These are phyloP conservation scores for Amiota communis DNA, from an alignment of 2,888 invertebrate species.

Conservation along the genomic window DNA sequence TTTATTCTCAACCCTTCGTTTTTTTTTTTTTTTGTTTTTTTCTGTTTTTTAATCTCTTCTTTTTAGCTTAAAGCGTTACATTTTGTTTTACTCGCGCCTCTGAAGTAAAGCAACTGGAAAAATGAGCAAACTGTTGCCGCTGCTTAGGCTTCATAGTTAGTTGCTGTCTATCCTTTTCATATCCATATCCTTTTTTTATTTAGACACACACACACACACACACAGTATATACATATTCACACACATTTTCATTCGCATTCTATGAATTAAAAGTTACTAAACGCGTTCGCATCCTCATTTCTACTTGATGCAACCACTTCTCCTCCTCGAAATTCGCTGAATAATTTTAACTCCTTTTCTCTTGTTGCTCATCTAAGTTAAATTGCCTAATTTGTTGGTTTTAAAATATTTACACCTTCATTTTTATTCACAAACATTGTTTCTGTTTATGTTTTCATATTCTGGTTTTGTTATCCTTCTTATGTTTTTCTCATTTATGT, in stretches of 20 bases:
- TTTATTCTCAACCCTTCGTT: too few relatives aligned
- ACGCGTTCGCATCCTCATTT: constrained; percentile 3
- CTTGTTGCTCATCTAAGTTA: constrained; percentile 49
- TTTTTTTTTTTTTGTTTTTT: too few relatives aligned
- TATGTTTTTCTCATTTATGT: constrained; percentile 39
- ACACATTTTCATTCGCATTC: too few relatives aligned
- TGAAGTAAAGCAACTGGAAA: background rate
- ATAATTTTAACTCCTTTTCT: background rate
- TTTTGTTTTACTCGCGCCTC: background rate
- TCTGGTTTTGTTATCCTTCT: constrained; percentile 39
- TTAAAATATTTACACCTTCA: constrained; percentile 64
- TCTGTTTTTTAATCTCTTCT: too few relatives aligned
- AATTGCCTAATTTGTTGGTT: constrained; percentile 68
- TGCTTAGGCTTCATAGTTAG: background rate
- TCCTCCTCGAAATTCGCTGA: constrained; percentile 19
- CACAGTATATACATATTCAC: too few relatives aligned
- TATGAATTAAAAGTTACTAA: constrained; percentile 4
- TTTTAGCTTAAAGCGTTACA: too few relatives aligned
- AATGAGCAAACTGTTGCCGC: too few relatives aligned
- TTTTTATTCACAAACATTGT: constrained; percentile 24
- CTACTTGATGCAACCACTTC: background rate
- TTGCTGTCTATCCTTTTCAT: background rate
- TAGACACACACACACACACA: too few relatives aligned
- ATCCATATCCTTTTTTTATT: too few relatives aligned
- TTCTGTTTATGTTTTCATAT: constrained; percentile 24